These are phyloP conservation scores for Isotomurus palustris DNA, from an alignment of 2,888 invertebrate genomes.

Conservation along the genomic window DNA sequence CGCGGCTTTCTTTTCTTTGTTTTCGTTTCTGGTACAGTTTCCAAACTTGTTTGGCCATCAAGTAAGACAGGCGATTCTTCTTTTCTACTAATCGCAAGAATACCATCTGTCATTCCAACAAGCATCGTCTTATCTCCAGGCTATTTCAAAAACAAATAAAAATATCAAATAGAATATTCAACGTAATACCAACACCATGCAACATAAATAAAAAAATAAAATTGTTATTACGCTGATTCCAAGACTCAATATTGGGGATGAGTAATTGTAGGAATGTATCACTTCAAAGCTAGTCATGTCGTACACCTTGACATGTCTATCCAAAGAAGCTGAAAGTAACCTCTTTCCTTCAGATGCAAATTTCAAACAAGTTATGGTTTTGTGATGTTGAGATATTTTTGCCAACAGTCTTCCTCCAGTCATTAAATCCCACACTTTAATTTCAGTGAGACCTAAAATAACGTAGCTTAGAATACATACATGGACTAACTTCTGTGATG, in stretches of 20 bases:
- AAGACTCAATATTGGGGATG: conserved; percentile 83
- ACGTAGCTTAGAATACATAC: too few species aligned
- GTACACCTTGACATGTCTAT: conserved; percentile 89
- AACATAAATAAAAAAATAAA: neutral
- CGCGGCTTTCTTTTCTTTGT: conserved; percentile 16
- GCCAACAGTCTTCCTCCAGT: conserved; percentile 80
- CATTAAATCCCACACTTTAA: conserved; percentile 89
- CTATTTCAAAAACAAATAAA: conserved; percentile 47
- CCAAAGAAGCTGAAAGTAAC: conserved; percentile 83
- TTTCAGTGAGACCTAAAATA: conserved; percentile 69
- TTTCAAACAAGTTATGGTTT: conserved; percentile 83
- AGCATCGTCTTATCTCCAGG: conserved; percentile 74
- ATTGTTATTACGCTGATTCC: conserved; percentile 50
- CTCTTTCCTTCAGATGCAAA: conserved; percentile 76
- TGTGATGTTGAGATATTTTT: conserved; percentile 86
- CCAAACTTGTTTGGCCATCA: conserved; percentile 48
- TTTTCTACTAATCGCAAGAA: conserved; percentile 77
- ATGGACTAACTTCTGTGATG: neutral
- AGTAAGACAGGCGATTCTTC: conserved; percentile 16
- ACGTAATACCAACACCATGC: neutral
- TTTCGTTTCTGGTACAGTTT: conserved; percentile 12
- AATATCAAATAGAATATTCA: conserved; percentile 2
- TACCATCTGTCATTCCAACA: conserved; percentile 88
- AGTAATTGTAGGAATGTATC: conserved; percentile 82
- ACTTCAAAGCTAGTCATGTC: conserved; percentile 79